phyloP scores from a whole-genome alignment of 2,797 vertebrate species.

The Typhlichthys subterraneus region DNA sequence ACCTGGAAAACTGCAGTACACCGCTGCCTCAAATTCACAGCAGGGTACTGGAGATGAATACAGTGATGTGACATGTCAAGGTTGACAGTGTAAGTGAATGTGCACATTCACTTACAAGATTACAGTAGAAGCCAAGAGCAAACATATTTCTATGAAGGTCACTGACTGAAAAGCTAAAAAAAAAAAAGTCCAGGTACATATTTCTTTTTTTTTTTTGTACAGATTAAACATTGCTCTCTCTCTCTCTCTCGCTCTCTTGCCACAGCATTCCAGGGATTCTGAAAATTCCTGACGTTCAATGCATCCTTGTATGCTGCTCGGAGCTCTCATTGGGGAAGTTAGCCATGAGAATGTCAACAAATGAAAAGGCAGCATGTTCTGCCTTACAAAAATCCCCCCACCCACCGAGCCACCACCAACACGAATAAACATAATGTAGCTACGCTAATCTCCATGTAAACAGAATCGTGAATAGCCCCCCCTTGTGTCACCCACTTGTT shows the following conservation, averaged over 20 bases:
- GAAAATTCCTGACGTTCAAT: constrained; percentile 25
- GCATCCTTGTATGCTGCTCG: constrained; percentile 16
- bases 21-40: neutral
- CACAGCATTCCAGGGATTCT: constrained; percentile 51
- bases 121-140: neutral
- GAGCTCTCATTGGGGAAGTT: constrained; percentile 1
- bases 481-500: constrained; percentile 12
- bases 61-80: constrained; percentile 1
- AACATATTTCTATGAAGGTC: constrained; percentile 10
- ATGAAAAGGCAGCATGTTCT: constrained; percentile 13
- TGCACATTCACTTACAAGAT: constrained; percentile 15
- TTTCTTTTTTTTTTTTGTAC: too few relatives aligned
- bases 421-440: constrained; percentile 5
- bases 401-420: neutral
- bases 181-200: neutral
- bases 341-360: neutral
- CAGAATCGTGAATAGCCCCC: constrained; percentile 15
- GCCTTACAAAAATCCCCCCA: constrained; percentile 19
- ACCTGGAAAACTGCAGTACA: constrained; percentile 37
- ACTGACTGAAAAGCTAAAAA: constrained; percentile 4
- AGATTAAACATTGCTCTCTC: neutral
- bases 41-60: neutral
- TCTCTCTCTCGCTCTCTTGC: neutral
- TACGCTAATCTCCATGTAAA: neutral
- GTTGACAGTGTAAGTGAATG: constrained; percentile 9